Base-by-base conservation (phyloP, 2,113 vertebrate genomes). In the Ophiodon elongatus region DNA sequence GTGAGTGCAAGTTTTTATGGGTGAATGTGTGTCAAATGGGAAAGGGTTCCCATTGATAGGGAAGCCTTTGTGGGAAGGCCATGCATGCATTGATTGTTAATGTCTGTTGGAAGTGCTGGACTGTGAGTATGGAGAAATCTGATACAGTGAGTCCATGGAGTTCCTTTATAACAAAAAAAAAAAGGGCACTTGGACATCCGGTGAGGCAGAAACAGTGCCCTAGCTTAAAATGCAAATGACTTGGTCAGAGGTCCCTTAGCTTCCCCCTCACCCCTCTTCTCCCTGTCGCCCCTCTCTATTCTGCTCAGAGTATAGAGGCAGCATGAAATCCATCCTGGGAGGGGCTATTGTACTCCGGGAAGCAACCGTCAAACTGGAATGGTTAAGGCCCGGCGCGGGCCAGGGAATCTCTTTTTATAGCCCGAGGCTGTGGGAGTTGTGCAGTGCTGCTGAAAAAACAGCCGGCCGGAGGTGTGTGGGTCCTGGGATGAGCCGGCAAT, bases 321-420 rank as follows among this genome's bases (percentile, higher is more conserved):
- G 90, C 54, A 47, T 93, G 92, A 94, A 91, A 91, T 91, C 85
- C 91, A 90, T 91, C 91, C 88, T 57, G 83, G 91, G 91, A 92
- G 90, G 89, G 84, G 87, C 89, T 76, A 68, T 89, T 91, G 88
- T 92, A 71, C 45, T 87, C 78, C 21, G 82, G 88, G 87, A 91
- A 87, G 89, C 73, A 91, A 91, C 90, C 89, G 83, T 89, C 86
- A 84, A 86, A 91, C 80, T 79, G 76, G 82, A 77, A 83, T 62
- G 74, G 89, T 77, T 79, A 15, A 59, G 82, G 79, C 80, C 73
- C 0, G 67, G 80, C 59, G 78, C 25, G 25, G 60, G 82, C 69
- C 79, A 33, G 79, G 56, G 80, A 57, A 70, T 43, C 84, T 82
- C 65, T 82, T 74, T 83, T 76, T 77, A 74, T 72, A 83, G 78